Evolutionary conservation across 2,888 invertebrate species (phyloP).

Genomic region (Epistrophe grossulariae): DNA sequence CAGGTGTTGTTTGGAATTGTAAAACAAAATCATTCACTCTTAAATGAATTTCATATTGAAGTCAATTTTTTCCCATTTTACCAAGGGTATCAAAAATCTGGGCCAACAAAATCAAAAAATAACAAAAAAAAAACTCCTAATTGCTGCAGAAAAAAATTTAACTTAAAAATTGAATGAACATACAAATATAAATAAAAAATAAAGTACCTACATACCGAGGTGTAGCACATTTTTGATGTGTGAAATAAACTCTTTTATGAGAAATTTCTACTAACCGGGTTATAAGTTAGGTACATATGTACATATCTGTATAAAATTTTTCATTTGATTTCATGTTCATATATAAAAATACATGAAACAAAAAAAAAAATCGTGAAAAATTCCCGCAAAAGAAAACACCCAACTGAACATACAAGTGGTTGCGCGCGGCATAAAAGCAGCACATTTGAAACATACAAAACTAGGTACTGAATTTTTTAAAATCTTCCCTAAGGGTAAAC

Average conservation of each 20-base stretch:
- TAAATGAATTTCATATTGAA: background rate
- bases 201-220: background rate
- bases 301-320: background rate
- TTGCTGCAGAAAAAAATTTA: background rate
- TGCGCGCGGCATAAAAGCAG: constrained; percentile 1
- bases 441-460: constrained; percentile 15
- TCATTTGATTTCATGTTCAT: constrained; percentile 30
- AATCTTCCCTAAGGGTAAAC: constrained; percentile 30
- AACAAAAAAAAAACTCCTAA: background rate
- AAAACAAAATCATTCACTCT: background rate
- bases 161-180: background rate
- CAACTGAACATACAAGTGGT: constrained; percentile 24
- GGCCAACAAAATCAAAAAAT: background rate
- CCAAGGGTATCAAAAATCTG: background rate
- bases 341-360: background rate
- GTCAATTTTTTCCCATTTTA: background rate
- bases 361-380: background rate
- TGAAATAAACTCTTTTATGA: constrained; percentile 34
- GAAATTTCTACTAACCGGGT: constrained; percentile 9
- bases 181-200: background rate
- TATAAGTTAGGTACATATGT: too few species aligned
- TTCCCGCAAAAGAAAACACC: constrained; percentile 1
- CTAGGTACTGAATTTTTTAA: background rate
- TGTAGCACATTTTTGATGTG: constrained; percentile 17
- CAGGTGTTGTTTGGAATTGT: background rate